Percentiles rank a stretch among this genome's conserved stretches.
Evolutionary conservation across 2,113 vertebrate genomes (phyloP).

Genomic region (Chinchilla lanigera): DNA sequence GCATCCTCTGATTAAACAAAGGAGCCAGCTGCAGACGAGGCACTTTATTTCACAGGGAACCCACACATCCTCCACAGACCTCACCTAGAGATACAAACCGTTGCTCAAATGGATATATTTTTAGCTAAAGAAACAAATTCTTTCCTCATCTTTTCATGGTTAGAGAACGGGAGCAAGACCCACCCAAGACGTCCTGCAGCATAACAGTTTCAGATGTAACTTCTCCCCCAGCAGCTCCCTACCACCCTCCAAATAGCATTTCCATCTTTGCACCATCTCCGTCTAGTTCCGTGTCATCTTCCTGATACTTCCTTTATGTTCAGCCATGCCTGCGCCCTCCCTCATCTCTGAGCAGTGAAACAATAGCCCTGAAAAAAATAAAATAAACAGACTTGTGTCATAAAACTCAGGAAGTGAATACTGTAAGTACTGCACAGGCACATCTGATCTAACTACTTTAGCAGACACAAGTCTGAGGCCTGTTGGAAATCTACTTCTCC

Average conservation of each 20-base stretch:
- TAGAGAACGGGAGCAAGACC: not conserved
- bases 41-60: slow-evolving; percentile 27
- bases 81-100: not conserved
- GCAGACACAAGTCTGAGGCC: not conserved
- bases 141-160: not conserved
- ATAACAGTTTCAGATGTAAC: not conserved
- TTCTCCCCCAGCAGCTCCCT: not conserved
- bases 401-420: slow-evolving; percentile 12
- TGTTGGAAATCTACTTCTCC: not conserved
- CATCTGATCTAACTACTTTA: not conserved
- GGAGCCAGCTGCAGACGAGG: not conserved
- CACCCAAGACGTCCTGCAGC: not conserved
- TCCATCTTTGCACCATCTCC: not conserved
- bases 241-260: not conserved
- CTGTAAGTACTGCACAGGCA: not conserved
- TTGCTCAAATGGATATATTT: slow-evolving; percentile 20
- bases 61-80: not conserved
- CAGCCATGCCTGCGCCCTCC: not conserved
- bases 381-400: not conserved
- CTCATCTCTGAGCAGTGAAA: not conserved
- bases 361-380: not conserved
- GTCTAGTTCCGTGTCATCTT: not conserved
- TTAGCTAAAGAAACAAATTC: slow-evolving; percentile 38
- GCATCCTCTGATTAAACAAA: slow-evolving; percentile 67
- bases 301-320: not conserved